These are phyloP conservation scores for Oreortyx pictus DNA, from an alignment of 2,797 vertebrate genomes.

Conservation along the genomic window DNA sequence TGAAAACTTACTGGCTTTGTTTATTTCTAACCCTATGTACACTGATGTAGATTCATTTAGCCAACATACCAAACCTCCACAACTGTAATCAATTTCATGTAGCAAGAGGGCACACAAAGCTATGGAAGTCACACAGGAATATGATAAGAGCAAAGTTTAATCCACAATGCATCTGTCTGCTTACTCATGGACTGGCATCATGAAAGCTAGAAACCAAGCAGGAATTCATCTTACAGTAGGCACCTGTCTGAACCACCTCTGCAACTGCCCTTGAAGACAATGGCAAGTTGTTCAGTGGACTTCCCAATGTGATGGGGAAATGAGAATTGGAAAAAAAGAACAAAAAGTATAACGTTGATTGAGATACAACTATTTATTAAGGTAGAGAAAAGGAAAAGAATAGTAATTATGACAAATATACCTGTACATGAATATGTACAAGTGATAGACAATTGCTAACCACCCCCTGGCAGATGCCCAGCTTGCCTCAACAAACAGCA, in stretches of 20 bases:
- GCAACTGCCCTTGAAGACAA: neutral
- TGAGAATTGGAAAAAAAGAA: too few species aligned
- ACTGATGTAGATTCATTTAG: neutral
- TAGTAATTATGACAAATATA: too few species aligned
- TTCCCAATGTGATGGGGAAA: too few species aligned
- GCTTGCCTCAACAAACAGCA: too few species aligned
- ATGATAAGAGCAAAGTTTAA: neutral
- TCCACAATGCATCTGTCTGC: neutral
- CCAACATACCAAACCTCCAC: neutral
- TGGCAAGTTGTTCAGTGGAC: neutral
- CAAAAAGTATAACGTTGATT: too few species aligned
- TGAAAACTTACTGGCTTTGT: neutral
- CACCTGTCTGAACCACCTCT: neutral
- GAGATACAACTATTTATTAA: too few species aligned
- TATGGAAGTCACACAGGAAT: neutral
- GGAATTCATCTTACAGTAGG: neutral
- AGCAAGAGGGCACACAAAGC: neutral
- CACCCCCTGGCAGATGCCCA: too few species aligned
- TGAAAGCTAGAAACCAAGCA: neutral
- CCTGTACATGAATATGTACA: too few species aligned
- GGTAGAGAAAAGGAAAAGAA: too few species aligned
- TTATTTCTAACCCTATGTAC: fast-evolving
- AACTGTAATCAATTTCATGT: fast-evolving
- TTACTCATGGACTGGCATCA: neutral
- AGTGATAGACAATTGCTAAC: too few species aligned